Evolutionary conservation across 2,797 vertebrate genomes (phyloP).

Genomic region (Martes flavigula): DNA sequence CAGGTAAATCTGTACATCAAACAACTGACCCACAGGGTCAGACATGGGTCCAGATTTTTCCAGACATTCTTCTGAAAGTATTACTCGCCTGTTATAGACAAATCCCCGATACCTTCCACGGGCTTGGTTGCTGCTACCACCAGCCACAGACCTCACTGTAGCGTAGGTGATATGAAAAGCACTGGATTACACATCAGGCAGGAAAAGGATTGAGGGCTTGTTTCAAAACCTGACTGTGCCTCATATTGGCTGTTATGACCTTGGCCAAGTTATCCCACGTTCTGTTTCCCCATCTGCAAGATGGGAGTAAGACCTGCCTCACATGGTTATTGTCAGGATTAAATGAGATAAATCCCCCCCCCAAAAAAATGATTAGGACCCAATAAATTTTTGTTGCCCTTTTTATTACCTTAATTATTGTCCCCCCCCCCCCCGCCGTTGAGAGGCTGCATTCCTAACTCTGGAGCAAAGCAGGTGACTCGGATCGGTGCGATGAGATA

Average conservation of each 20-base stretch:
- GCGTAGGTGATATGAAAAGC: neutral
- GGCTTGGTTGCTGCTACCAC: rapidly evolving
- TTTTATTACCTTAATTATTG: neutral
- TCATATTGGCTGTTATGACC: neutral
- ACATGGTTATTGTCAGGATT: neutral
- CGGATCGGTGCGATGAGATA: conserved; percentile 29
- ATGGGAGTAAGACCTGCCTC: neutral
- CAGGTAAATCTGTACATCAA: neutral
- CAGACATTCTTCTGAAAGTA: neutral
- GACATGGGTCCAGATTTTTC: neutral
- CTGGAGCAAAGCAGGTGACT: conserved; percentile 41
- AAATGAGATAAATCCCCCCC: neutral
- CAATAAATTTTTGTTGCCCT: neutral
- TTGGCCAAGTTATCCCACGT: neutral
- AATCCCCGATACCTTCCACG: neutral
- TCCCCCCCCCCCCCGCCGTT: neutral
- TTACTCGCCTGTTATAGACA: neutral
- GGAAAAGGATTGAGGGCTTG: neutral
- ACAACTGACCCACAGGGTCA: neutral
- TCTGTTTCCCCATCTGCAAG: neutral
- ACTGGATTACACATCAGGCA: neutral
- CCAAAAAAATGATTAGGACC: neutral
- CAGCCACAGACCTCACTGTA: neutral
- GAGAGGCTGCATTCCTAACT: conserved; percentile 13
- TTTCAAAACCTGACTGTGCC: neutral